Conservation (phyloP, 1,140 invertebrate genomes). For the Dreissena rostriformis region DNA sequence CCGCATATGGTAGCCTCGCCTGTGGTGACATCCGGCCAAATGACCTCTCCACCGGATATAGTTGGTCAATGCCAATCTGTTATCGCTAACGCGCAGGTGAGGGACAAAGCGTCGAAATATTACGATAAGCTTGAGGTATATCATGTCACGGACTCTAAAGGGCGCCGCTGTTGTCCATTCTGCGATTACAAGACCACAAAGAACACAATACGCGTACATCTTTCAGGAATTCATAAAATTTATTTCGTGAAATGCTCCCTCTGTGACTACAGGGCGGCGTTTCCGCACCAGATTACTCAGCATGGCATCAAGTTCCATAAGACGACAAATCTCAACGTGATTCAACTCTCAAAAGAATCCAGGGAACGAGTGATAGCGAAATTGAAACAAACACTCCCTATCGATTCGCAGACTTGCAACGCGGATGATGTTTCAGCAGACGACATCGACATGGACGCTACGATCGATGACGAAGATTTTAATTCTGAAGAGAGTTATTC, state of each 20-base stretch:
- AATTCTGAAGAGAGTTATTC: conserved; percentile 43
- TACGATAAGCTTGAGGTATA: conserved; percentile 54
- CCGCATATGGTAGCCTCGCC: conserved; percentile 1
- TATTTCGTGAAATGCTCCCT: conserved; percentile 56
- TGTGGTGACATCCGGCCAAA: conserved; percentile 1
- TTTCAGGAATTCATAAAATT: conserved; percentile 53
- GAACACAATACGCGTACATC: conserved; percentile 54
- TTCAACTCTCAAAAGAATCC: conserved; percentile 49
- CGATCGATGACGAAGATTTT: conserved; percentile 41
- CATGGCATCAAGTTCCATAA: conserved; percentile 52
- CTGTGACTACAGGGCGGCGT: conserved; percentile 54
- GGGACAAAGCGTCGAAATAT: conserved; percentile 47
- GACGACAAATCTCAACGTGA: conserved; percentile 46
- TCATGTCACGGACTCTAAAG: conserved; percentile 40
- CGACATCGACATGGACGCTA: not conserved
- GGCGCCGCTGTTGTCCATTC: conserved; percentile 51
- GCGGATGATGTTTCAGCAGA: not conserved
- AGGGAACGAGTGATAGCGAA: conserved; percentile 37
- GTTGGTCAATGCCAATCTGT: too few relatives aligned
- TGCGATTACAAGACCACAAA: conserved; percentile 51
- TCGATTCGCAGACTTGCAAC: not conserved
- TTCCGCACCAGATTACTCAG: conserved; percentile 52
- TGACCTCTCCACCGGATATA: conserved; percentile 3
- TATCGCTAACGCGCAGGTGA: conserved; percentile 12
- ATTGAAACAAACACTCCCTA: not conserved